Evolutionary conservation across 2,797 vertebrate species (phyloP).

Genomic region (Onychomys torridus): DNA sequence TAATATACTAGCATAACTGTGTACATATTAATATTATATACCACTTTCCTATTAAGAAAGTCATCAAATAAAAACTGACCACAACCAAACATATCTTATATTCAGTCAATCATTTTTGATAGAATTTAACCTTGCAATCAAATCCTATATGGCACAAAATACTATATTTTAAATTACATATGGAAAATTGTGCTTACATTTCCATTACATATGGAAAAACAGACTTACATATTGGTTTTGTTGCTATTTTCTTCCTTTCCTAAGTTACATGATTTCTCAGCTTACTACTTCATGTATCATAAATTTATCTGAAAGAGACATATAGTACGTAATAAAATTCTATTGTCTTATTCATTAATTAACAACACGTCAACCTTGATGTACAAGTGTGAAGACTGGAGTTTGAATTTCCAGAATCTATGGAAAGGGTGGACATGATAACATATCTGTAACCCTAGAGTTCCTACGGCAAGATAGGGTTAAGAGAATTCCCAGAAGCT

Average conservation of each 20-base stretch:
- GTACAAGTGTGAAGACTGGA: neutral
- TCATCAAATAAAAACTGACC: conserved; percentile 9
- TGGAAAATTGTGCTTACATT: neutral
- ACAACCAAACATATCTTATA: conserved; percentile 3
- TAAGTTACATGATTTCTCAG: conserved; percentile 2
- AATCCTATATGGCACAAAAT: neutral
- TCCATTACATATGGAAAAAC: neutral
- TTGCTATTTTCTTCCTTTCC: neutral
- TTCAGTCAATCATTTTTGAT: neutral
- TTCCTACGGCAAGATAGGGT: neutral
- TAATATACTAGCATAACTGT: neutral
- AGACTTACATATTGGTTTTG: neutral
- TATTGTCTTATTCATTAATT: neutral
- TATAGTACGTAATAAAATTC: neutral
- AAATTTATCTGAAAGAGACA: conserved; percentile 3
- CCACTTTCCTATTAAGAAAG: neutral
- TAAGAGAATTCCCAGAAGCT: neutral
- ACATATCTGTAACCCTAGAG: neutral
- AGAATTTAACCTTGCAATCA: conserved; percentile 43
- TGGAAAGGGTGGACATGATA: neutral
- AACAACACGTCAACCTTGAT: neutral
- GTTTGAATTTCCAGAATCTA: neutral
- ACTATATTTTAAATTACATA: neutral
- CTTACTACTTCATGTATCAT: conserved; percentile 33
- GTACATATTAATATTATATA: neutral